A percentile compares a stretch with the other conserved stretches of the same genome.
These are phyloP conservation scores for Globodera ellingtonae DNA, from an alignment of 1,140 invertebrate species.

Conservation along the genomic window DNA sequence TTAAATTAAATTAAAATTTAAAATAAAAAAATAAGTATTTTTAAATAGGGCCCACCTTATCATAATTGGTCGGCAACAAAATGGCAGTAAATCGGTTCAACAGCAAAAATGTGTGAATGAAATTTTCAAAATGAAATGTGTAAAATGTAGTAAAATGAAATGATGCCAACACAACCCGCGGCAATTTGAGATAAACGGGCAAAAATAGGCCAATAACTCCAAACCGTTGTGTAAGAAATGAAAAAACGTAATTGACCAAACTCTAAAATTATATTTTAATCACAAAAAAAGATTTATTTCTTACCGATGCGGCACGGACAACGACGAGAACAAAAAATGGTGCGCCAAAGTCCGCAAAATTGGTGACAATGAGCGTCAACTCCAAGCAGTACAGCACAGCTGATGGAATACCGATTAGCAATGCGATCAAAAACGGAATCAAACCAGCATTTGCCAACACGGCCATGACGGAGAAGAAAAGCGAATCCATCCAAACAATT, in stretches of 20 bases:
- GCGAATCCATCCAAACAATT: too few relatives aligned
- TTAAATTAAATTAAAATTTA: not conserved
- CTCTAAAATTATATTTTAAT: too few relatives aligned
- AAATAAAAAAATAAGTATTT: not conserved
- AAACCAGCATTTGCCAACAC: not conserved
- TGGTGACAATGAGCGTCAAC: too few relatives aligned
- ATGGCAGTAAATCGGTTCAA: not conserved
- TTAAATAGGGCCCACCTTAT: not conserved
- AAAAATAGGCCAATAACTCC: too few relatives aligned
- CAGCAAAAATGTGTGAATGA: not conserved
- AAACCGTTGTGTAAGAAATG: too few relatives aligned
- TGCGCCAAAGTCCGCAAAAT: too few relatives aligned
- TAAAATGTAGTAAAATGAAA: not conserved
- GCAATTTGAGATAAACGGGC: not conserved
- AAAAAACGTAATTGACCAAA: too few relatives aligned
- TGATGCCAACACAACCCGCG: not conserved
- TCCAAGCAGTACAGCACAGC: too few relatives aligned
- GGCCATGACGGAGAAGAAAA: not conserved
- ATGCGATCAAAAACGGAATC: not conserved
- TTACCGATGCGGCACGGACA: too few relatives aligned
- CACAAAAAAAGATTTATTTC: too few relatives aligned
- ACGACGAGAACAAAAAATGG: too few relatives aligned
- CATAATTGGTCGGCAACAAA: not conserved
- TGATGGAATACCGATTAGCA: not conserved
- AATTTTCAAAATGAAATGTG: not conserved